Conservation (phyloP, 30 jellyfish, hydroid and myxozoan species). For the Aurelia aurita region DNA sequence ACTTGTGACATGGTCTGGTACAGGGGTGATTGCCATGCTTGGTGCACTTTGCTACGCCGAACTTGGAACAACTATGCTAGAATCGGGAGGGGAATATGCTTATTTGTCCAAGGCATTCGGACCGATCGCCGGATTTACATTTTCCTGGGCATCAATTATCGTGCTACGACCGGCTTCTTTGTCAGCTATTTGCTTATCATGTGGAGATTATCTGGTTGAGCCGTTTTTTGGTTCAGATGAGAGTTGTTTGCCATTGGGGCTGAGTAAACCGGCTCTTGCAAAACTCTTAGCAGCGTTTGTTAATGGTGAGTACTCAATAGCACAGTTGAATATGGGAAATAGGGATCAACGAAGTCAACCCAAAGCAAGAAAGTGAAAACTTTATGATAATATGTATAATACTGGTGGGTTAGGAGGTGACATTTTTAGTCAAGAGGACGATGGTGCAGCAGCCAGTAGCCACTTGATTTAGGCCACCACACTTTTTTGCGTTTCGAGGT, state of each 20-base stretch:
- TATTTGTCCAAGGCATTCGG: slow-evolving; percentile 84
- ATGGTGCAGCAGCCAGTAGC: too few relatives aligned
- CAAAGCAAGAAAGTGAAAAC: too few relatives aligned
- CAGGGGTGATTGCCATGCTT: slow-evolving; percentile 65
- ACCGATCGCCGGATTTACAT: slow-evolving; percentile 78
- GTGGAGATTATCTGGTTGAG: slow-evolving; percentile 82
- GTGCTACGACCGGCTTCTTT: slow-evolving; percentile 76
- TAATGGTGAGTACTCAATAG: slow-evolving; percentile 72
- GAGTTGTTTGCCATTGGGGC: background rate
- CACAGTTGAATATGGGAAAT: too few relatives aligned
- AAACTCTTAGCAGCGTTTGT: slow-evolving; percentile 79
- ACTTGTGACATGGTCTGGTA: slow-evolving; percentile 63
- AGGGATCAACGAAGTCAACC: too few relatives aligned
- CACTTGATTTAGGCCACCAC: too few relatives aligned
- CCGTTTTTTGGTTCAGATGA: slow-evolving; percentile 69
- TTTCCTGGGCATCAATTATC: slow-evolving; percentile 69
- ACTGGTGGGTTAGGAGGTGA: too few relatives aligned
- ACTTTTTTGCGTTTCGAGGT: too few relatives aligned
- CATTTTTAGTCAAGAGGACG: too few relatives aligned
- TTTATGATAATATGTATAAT: too few relatives aligned
- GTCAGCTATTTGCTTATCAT: slow-evolving; percentile 87
- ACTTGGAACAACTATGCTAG: slow-evolving; percentile 70
- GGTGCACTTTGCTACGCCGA: slow-evolving; percentile 76
- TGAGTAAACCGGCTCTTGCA: slow-evolving; percentile 29
- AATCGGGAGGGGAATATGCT: slow-evolving; percentile 86